Evolutionary conservation across 2,113 vertebrate species (phyloP).

Genomic region (cattle (Bos taurus)): ARS-UCD2.0 NC_037342.1:23623501-23624000

Average conservation of each 20-base stretch:
- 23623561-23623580: background rate
- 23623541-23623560: background rate
- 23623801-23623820: background rate
- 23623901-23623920: slow-evolving; percentile 27
- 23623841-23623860: background rate
- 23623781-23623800: background rate
- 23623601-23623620: background rate
- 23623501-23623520: background rate
- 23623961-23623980: background rate
- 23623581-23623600: background rate
- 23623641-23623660: background rate
- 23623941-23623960: background rate
- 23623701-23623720: background rate
- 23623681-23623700: background rate
- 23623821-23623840: background rate
- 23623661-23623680: background rate
- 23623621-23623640: background rate
- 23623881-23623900: slow-evolving; percentile 49
- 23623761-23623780: background rate
- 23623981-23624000: background rate
- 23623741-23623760: background rate
- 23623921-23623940: slow-evolving; percentile 41
- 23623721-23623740: background rate
- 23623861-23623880: background rate
- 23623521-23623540: background rate